These are phyloP conservation scores for Phaethon lepturus DNA, from an alignment of 2,113 vertebrate genomes.

Conservation along the genomic window DNA sequence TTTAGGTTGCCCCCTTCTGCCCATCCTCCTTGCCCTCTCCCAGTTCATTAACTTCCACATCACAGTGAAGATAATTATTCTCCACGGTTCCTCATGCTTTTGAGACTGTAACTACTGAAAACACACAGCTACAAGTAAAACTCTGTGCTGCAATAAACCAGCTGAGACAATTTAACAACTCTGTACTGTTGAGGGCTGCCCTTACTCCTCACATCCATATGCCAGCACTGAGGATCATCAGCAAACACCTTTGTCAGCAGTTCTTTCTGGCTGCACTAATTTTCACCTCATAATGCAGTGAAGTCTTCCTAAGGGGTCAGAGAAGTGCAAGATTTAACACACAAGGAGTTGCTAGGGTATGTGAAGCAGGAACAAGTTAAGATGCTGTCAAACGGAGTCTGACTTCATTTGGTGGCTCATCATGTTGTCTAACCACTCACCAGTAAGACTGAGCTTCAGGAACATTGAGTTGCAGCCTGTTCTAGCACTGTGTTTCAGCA, in stretches of 20 bases:
- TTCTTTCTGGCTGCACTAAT: background rate
- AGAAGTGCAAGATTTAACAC: background rate
- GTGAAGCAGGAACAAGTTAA: background rate
- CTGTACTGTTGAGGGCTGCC: background rate
- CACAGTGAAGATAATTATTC: background rate
- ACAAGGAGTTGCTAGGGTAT: background rate
- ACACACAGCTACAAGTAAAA: background rate
- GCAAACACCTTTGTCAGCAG: background rate
- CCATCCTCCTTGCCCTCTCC: background rate
- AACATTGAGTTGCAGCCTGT: background rate
- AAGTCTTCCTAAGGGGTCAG: background rate
- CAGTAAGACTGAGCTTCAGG: background rate
- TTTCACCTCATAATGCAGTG: background rate
- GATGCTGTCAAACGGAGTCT: background rate
- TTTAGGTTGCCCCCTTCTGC: background rate
- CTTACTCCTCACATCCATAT: background rate
- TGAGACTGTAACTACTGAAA: background rate
- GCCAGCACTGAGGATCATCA: background rate
- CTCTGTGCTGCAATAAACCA: background rate
- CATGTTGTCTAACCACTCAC: background rate
- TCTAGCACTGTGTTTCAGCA: background rate
- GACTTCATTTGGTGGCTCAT: background rate
- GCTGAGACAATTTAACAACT: background rate
- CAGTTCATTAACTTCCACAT: background rate
- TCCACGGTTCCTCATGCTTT: background rate